Percentiles rank a stretch among this genome's conserved stretches.
These are phyloP conservation scores for Microcebus griseorufus DNA, from an alignment of 2,113 vertebrate genomes.

Conservation along the genomic window DNA sequence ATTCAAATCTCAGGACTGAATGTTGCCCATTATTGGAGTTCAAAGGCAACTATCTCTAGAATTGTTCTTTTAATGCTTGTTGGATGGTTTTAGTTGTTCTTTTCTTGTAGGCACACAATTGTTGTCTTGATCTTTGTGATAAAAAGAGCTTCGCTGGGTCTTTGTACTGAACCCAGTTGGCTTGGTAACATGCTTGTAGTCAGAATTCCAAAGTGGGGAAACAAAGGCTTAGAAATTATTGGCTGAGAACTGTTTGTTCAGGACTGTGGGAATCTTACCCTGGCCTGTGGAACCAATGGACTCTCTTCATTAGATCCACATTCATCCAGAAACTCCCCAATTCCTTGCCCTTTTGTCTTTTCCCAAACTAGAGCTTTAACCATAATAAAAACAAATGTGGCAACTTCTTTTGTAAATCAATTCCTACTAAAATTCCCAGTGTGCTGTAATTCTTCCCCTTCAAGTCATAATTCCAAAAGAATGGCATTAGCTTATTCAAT, in stretches of 20 bases:
- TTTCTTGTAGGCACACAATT: constrained; percentile 89
- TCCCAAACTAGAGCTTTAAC: constrained; percentile 75
- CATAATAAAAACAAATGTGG: constrained; percentile 78
- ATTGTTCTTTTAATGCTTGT: constrained; percentile 89
- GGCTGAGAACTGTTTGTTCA: constrained; percentile 86
- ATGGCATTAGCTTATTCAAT: constrained; percentile 52
- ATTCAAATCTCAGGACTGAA: constrained; percentile 85
- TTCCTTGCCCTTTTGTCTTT: constrained; percentile 80
- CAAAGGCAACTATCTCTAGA: constrained; percentile 88
- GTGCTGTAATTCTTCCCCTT: constrained; percentile 71
- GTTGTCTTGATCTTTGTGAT: constrained; percentile 89
- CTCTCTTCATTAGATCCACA: constrained; percentile 81
- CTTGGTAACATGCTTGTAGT: constrained; percentile 86
- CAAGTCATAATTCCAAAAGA: constrained; percentile 68
- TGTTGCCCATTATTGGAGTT: constrained; percentile 87
- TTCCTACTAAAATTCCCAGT: constrained; percentile 71
- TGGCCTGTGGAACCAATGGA: constrained; percentile 77
- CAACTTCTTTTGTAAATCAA: constrained; percentile 77
- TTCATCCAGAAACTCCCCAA: constrained; percentile 78
- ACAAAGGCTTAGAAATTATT: constrained; percentile 87
- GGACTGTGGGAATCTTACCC: constrained; percentile 87
- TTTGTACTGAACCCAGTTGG: constrained; percentile 89
- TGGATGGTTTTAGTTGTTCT: constrained; percentile 88
- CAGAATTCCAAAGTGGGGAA: constrained; percentile 86
- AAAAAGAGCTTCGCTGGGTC: constrained; percentile 85